Conservation (phyloP, 1,140 invertebrate species). For the Lasaia peninsularis region DNA sequence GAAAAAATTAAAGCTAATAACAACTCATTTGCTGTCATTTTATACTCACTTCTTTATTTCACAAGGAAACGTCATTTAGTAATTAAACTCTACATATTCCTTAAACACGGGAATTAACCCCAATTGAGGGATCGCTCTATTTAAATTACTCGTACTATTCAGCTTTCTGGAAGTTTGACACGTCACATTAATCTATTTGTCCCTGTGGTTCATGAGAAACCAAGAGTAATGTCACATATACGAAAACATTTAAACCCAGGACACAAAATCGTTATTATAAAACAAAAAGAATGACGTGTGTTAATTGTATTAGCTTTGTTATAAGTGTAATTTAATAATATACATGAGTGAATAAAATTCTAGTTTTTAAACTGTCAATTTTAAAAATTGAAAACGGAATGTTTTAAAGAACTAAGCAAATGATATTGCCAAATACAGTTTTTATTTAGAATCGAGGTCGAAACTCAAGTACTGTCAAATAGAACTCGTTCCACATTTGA, state of each 20-base stretch:
- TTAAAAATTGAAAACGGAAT: conserved; percentile 16
- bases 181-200: conserved; percentile 48
- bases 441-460: conserved; percentile 32
- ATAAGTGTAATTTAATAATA: too few relatives aligned
- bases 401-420: conserved; percentile 13
- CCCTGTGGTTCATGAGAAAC: conserved; percentile 10
- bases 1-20: neutral
- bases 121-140: conserved; percentile 75
- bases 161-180: conserved; percentile 73
- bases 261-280: too few relatives aligned
- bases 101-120: conserved; percentile 75
- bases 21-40: conserved; percentile 12
- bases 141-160: conserved; percentile 71
- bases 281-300: too few relatives aligned
- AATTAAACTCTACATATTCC: conserved; percentile 72
- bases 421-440: conserved; percentile 29
- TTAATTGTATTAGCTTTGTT: too few relatives aligned
- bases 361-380: conserved; percentile 2
- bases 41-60: conserved; percentile 27
- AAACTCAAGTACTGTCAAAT: conserved; percentile 32
- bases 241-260: neutral
- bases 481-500: conserved; percentile 34
- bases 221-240: conserved; percentile 7
- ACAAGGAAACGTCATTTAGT: conserved; percentile 36
- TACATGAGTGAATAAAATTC: neutral